Evolutionary conservation across 2,888 invertebrate genomes (phyloP).

Genomic region (Lycophotia porphyrea): DNA sequence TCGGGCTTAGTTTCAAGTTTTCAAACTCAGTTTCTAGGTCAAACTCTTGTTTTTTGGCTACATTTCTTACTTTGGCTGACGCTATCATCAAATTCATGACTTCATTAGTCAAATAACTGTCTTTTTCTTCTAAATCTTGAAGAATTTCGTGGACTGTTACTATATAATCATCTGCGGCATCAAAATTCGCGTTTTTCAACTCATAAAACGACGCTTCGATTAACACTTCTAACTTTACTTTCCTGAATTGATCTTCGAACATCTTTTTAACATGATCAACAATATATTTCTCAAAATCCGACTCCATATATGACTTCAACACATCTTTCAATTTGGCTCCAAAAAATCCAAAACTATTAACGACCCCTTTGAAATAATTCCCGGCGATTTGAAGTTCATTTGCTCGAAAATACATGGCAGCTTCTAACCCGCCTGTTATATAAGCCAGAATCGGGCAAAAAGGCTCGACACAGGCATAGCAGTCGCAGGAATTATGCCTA

Average conservation of each 20-base stretch:
- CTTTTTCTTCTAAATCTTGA: slow-evolving; percentile 62
- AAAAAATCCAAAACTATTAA: slow-evolving; percentile 67
- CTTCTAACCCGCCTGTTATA: slow-evolving; percentile 74
- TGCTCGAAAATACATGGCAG: slow-evolving; percentile 77
- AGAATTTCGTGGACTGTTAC: slow-evolving; percentile 78
- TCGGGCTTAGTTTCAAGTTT: slow-evolving; percentile 72
- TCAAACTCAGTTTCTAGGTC: slow-evolving; percentile 75
- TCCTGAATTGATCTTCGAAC: slow-evolving; percentile 67
- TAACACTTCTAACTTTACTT: slow-evolving; percentile 73
- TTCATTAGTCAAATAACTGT: slow-evolving; percentile 75
- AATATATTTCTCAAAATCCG: slow-evolving; percentile 69
- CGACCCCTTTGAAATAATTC: slow-evolving; percentile 80
- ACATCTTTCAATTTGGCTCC: slow-evolving; percentile 69
- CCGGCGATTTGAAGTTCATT: slow-evolving; percentile 78
- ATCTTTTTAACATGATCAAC: slow-evolving; percentile 67
- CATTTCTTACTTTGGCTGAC: slow-evolving; percentile 72
- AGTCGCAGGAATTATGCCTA: slow-evolving; percentile 74
- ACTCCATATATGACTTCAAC: slow-evolving; percentile 47
- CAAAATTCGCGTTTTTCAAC: slow-evolving; percentile 69
- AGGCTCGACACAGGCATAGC: slow-evolving; percentile 77
- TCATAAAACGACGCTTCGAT: slow-evolving; percentile 80
- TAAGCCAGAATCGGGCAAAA: slow-evolving; percentile 70
- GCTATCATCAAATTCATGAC: slow-evolving; percentile 79
- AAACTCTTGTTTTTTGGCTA: slow-evolving; percentile 51
- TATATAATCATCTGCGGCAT: slow-evolving; percentile 75